Evolutionary conservation across 2,888 invertebrate species (phyloP).

Genomic region (Dysmachus trigonus): DNA sequence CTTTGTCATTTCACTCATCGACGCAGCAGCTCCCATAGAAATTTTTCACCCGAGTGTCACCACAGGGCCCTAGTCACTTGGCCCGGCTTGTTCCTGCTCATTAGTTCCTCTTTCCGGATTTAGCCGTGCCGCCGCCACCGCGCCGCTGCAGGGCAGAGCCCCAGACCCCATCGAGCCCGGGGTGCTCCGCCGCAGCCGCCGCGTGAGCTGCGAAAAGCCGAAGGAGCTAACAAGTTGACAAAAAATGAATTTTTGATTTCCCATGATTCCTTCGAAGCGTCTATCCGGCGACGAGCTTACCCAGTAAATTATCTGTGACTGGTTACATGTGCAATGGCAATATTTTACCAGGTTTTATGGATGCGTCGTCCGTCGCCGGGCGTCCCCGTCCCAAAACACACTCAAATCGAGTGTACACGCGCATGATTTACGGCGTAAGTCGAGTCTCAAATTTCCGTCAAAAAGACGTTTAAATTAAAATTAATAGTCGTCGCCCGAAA

Average conservation of each 20-base stretch:
- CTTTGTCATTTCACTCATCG: conserved; percentile 44
- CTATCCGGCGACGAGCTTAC: not conserved
- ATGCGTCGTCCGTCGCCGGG: not conserved
- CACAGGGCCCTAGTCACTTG: not conserved
- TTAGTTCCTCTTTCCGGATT: conserved; percentile 27
- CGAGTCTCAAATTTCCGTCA: conserved; percentile 49
- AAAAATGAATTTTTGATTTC: conserved; percentile 27
- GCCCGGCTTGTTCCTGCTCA: not conserved
- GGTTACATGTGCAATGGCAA: conserved; percentile 16
- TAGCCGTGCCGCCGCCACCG: not conserved
- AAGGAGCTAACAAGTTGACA: not conserved
- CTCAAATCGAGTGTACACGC: not conserved
- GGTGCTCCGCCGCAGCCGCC: not conserved
- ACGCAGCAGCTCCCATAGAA: not conserved
- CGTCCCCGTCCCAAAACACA: not conserved
- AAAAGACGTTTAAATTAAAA: conserved; percentile 49
- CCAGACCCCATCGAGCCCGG: not conserved
- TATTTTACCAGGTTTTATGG: conserved; percentile 14
- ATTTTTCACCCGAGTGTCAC: not conserved
- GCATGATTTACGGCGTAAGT: conserved; percentile 46
- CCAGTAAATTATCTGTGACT: conserved; percentile 24
- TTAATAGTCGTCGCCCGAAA: conserved; percentile 45
- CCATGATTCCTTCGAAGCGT: not conserved
- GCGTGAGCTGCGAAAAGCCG: not conserved
- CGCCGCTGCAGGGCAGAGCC: too few relatives aligned